Conservation (phyloP, 64 coral and sea anemone species). For the Exaiptasia diaphana region DNA sequence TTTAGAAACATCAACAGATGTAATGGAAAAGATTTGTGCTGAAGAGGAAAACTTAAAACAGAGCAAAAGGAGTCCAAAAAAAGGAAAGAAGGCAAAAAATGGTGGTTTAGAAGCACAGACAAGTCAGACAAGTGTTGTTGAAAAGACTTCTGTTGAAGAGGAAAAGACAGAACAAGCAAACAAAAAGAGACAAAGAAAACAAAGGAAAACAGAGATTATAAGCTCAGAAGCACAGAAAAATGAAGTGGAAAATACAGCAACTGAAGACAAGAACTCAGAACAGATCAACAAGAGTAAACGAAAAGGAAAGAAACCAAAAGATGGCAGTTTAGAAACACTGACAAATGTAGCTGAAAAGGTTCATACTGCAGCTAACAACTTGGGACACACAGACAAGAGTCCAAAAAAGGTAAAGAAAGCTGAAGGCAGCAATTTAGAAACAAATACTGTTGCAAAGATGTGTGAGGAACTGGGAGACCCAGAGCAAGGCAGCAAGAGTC, state of each 20-base stretch:
- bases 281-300: neutral
- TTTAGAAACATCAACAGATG: neutral
- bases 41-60: neutral
- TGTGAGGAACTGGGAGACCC: neutral
- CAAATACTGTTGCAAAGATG: neutral
- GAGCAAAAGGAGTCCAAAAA: neutral
- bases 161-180: neutral
- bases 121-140: neutral
- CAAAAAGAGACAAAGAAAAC: neutral
- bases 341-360: neutral
- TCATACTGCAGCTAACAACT: too few species aligned
- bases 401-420: neutral
- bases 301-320: neutral
- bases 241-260: neutral
- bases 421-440: neutral
- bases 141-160: neutral
- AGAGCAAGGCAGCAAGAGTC: neutral
- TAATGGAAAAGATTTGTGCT: neutral
- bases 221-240: neutral
- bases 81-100: too few species aligned
- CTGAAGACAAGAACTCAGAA: neutral
- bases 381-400: too few species aligned
- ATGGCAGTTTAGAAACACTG: neutral
- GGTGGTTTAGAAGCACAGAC: too few species aligned
- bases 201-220: neutral